Evolutionary conservation across 2,113 vertebrate genomes (phyloP).

Genomic region (Oreochromis spilurus): DNA sequence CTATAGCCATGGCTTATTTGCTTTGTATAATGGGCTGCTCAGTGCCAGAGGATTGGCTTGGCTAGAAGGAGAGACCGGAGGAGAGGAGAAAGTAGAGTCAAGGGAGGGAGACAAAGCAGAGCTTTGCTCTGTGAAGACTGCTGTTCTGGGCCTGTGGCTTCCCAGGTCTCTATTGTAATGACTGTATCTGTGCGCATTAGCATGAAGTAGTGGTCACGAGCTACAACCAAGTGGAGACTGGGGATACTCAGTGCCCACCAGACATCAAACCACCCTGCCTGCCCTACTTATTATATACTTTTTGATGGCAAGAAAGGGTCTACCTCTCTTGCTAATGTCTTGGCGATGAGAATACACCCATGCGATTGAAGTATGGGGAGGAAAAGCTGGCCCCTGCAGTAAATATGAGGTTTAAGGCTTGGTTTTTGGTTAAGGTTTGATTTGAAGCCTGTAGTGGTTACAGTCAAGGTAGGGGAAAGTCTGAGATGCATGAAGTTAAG

Average conservation of each 20-base stretch:
- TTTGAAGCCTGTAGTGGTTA: neutral
- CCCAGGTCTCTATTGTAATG: constrained; percentile 25
- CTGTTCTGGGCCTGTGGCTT: constrained; percentile 8
- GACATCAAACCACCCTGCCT: constrained; percentile 3
- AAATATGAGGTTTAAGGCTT: neutral
- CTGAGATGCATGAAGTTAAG: neutral
- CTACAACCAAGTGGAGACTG: constrained; percentile 8
- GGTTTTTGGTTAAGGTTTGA: neutral
- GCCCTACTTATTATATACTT: neutral
- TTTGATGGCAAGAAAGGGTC: neutral
- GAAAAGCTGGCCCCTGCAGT: neutral
- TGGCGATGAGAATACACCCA: neutral
- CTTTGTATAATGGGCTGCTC: constrained; percentile 40
- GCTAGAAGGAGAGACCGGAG: constrained; percentile 28
- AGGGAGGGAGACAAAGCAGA: neutral
- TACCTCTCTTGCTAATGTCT: neutral
- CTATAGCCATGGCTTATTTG: constrained; percentile 51
- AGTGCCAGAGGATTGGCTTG: constrained; percentile 46
- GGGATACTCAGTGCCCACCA: neutral
- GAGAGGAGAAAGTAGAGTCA: constrained; percentile 11
- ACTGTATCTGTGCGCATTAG: neutral
- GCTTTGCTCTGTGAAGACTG: neutral
- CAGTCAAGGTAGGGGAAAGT: neutral
- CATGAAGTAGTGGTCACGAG: neutral
- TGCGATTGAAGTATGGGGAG: fast-evolving